Evolutionary conservation across 2,113 vertebrate species (phyloP).

Genomic region (Amia ocellicauda): DNA sequence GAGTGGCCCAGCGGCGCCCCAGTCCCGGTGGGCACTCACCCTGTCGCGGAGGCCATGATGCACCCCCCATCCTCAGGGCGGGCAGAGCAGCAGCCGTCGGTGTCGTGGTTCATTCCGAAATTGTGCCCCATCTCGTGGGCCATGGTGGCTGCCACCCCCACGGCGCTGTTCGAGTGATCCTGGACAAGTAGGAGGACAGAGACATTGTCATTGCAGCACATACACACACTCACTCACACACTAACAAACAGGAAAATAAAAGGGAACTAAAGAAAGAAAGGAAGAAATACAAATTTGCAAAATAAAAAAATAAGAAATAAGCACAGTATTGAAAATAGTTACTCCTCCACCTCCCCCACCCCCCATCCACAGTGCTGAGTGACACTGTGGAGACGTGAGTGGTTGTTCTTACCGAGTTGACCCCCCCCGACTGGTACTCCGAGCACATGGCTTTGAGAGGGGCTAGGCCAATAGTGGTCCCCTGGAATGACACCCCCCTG

Average conservation of each 20-base stretch:
- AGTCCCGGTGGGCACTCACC: slow-evolving; percentile 71
- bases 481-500: slow-evolving; percentile 85
- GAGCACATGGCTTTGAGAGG: slow-evolving; percentile 96
- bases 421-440: slow-evolving; percentile 90
- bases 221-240: too few species aligned
- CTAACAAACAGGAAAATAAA: neutral
- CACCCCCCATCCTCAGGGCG: slow-evolving; percentile 84
- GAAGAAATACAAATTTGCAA: neutral
- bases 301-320: neutral
- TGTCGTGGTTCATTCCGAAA: slow-evolving; percentile 95
- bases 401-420: slow-evolving; percentile 90
- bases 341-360: too few species aligned
- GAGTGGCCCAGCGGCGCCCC: too few species aligned
- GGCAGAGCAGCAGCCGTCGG: slow-evolving; percentile 75
- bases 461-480: slow-evolving; percentile 91
- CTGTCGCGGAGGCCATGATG: slow-evolving; percentile 96
- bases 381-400: neutral
- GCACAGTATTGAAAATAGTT: too few species aligned
- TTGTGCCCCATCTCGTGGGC: slow-evolving; percentile 98
- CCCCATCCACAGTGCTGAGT: too few species aligned
- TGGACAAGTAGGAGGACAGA: slow-evolving; percentile 43
- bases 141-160: slow-evolving; percentile 91
- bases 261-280: neutral
- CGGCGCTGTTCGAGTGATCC: slow-evolving; percentile 86
- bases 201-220: neutral